Conservation (phyloP, 53 echinoderm and acorn worm species). For the Astropecten irregularis region DNA sequence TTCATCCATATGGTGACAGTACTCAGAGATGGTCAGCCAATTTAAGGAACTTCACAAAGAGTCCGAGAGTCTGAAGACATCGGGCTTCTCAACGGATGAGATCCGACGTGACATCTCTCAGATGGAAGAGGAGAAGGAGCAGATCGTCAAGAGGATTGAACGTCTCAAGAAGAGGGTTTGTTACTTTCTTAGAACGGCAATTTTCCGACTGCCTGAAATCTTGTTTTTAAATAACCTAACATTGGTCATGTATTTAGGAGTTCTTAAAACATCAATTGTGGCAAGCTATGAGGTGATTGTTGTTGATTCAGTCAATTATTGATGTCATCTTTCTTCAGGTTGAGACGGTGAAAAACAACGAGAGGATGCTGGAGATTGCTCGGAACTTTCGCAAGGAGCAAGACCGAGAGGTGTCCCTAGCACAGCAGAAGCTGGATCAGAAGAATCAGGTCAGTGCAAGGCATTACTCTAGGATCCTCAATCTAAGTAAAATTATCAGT, state of each 20-base stretch:
- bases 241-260: too few species aligned
- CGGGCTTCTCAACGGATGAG: conserved; percentile 90
- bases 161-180: conserved; percentile 90
- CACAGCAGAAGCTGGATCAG: conserved; percentile 94
- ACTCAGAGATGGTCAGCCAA: conserved; percentile 76
- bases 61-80: conserved; percentile 80
- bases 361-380: conserved; percentile 95
- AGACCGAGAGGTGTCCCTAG: conserved; percentile 68
- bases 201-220: too few species aligned
- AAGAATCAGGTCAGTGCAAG: conserved; percentile 84
- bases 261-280: too few species aligned
- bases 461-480: too few species aligned
- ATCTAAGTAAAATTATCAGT: too few species aligned
- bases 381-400: conserved; percentile 91
- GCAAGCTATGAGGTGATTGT: too few species aligned
- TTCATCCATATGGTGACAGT: conserved; percentile 54
- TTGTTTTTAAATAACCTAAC: too few species aligned
- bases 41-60: conserved; percentile 93
- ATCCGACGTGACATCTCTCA: conserved; percentile 91
- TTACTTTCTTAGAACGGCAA: too few species aligned
- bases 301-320: too few species aligned
- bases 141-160: conserved; percentile 88
- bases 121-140: conserved; percentile 98
- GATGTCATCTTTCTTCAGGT: conserved; percentile 56
- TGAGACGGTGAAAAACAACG: conserved; percentile 88